Conservation (phyloP, 2,797 vertebrate genomes). For the Chaenodraco wilsoni region DNA sequence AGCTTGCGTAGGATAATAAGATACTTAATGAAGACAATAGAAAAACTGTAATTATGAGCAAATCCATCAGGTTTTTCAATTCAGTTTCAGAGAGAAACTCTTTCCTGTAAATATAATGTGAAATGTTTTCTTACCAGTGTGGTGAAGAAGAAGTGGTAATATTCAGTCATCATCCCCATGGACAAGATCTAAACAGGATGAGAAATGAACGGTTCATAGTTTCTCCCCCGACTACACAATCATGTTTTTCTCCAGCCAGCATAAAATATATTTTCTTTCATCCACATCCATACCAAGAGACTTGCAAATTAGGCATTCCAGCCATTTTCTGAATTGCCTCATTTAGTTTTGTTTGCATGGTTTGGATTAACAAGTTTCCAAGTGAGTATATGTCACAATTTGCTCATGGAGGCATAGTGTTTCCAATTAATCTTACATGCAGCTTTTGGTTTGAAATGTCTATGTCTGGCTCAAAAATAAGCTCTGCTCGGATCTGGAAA, state of each 20-base stretch:
- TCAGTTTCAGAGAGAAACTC: constrained; percentile 9
- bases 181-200: constrained; percentile 83
- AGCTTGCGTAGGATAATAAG: constrained; percentile 28
- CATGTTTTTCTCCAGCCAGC: constrained; percentile 21
- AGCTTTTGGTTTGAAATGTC: constrained; percentile 51
- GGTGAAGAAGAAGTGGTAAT: constrained; percentile 99
- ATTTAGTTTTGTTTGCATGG: constrained; percentile 34
- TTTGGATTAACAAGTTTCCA: constrained; percentile 31
- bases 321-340: constrained; percentile 29
- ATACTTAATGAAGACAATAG: constrained; percentile 37
- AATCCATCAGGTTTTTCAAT: constrained; percentile 9
- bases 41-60: constrained; percentile 10
- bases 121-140: constrained; percentile 90
- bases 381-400: constrained; percentile 37
- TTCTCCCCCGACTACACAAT: constrained; percentile 2
- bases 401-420: constrained; percentile 33
- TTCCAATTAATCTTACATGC: constrained; percentile 53
- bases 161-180: constrained; percentile 99
- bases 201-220: constrained; percentile 5
- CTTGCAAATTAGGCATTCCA: constrained; percentile 16
- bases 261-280: constrained; percentile 22
- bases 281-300: constrained; percentile 14
- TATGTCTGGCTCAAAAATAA: constrained; percentile 52
- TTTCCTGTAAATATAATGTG: not conserved
- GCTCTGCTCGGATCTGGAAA: constrained; percentile 57